phyloP scores from a whole-genome alignment of 2,888 invertebrate genomes.

The Listrodromus nycthemerus region DNA sequence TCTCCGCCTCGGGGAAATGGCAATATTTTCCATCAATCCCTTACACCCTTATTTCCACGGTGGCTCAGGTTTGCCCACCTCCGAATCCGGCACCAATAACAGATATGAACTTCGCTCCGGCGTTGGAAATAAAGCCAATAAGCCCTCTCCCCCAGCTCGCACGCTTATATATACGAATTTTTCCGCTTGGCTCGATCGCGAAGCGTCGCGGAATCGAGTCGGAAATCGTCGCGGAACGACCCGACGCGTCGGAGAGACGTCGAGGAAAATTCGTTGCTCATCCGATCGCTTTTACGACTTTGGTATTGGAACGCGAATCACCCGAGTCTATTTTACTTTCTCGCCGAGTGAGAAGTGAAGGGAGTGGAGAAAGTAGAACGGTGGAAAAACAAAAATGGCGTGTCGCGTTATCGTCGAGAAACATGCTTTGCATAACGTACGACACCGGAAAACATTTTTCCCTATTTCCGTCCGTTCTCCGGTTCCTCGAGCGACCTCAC shows the following conservation, averaged over 20 bases:
- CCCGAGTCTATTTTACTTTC: background rate
- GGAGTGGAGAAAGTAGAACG: no score
- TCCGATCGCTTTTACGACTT: background rate
- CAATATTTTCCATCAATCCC: conserved; percentile 54
- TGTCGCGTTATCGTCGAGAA: no score
- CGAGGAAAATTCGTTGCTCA: conserved; percentile 8
- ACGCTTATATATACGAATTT: conserved; percentile 21
- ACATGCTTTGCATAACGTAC: no score
- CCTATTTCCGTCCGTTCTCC: background rate
- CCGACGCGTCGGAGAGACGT: background rate
- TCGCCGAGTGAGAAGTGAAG: no score
- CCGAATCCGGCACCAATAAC: conserved; percentile 47
- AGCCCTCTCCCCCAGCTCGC: conserved; percentile 47
- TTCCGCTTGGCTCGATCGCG: conserved; percentile 12
- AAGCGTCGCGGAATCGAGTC: conserved; percentile 37
- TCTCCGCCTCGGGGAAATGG: conserved; percentile 1
- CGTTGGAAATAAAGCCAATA: conserved; percentile 56
- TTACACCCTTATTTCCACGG: conserved; percentile 34
- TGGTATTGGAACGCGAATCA: background rate
- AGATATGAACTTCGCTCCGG: conserved; percentile 37
- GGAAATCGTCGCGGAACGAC: conserved; percentile 4
- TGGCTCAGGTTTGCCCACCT: conserved; percentile 22
- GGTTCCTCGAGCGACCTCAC: background rate
- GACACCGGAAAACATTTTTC: no score
- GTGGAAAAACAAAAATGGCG: no score